Evolutionary conservation across 2,888 invertebrate genomes (phyloP).

Genomic region (Anoncus sp.): DNA sequence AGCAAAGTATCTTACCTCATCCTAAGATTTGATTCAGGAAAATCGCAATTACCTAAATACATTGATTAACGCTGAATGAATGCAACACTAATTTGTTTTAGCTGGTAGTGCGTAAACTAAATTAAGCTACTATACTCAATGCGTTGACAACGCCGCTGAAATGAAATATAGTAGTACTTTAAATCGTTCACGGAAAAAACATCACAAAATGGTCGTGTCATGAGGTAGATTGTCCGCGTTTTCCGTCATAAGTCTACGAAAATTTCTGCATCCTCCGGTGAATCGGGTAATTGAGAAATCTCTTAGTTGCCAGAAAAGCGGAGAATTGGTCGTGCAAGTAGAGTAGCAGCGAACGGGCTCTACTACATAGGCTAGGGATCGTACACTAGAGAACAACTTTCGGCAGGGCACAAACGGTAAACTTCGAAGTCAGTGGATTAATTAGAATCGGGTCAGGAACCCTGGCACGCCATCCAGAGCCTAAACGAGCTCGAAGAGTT

Average conservation of each 20-base stretch:
- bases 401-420: slow-evolving; percentile 62
- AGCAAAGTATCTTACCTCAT: too few relatives aligned
- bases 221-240: too few relatives aligned
- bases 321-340: slow-evolving; percentile 25
- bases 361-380: slow-evolving; percentile 15
- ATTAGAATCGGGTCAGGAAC: slow-evolving; percentile 70
- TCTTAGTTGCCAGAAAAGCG: slow-evolving; percentile 39
- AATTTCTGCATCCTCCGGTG: slow-evolving; percentile 40
- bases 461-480: slow-evolving; percentile 38
- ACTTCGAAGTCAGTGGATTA: slow-evolving; percentile 72
- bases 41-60: too few relatives aligned
- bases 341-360: slow-evolving; percentile 28
- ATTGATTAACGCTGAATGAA: too few relatives aligned
- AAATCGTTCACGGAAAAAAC: too few relatives aligned
- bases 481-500: slow-evolving; percentile 50
- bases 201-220: too few relatives aligned
- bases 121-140: too few relatives aligned
- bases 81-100: too few relatives aligned
- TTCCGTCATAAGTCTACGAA: not conserved
- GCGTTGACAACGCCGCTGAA: too few relatives aligned
- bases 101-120: too few relatives aligned
- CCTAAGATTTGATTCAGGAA: too few relatives aligned
- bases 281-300: slow-evolving; percentile 60
- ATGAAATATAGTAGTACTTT: too few relatives aligned
- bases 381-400: slow-evolving; percentile 58